phyloP scores from a whole-genome alignment of 2,888 invertebrate genomes.

The Eristalinus sepulchralis region DNA sequence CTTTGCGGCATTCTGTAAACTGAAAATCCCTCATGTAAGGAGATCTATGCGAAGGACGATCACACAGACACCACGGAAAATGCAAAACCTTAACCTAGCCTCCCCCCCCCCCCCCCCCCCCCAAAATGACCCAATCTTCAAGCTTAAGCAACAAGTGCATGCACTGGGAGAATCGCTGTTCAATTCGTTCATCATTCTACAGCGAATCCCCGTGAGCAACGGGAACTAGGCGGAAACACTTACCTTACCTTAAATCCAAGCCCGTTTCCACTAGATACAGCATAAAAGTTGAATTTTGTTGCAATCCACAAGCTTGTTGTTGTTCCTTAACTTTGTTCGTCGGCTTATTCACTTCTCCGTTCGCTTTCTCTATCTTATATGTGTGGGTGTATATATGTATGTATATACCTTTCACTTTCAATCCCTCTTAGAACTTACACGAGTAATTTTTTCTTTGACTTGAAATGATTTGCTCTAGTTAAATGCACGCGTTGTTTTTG shows the following conservation, averaged over 20 bases:
- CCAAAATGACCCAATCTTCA: no score
- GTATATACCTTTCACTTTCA: not conserved
- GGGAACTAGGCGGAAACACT: not conserved
- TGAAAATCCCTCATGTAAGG: no score
- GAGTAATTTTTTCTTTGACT: not conserved
- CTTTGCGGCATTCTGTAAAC: no score
- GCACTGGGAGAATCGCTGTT: not conserved
- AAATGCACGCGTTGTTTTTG: conserved; percentile 51
- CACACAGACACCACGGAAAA: no score
- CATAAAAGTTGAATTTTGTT: conserved; percentile 59
- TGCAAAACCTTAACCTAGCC: no score
- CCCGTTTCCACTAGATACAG: conserved; percentile 70
- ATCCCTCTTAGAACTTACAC: not conserved
- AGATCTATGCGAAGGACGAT: no score
- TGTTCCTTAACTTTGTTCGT: not conserved
- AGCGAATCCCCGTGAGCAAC: not conserved
- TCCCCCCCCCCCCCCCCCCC: no score
- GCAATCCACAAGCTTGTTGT: not conserved
- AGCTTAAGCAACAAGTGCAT: no score
- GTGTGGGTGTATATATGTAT: not conserved
- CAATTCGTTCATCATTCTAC: not conserved
- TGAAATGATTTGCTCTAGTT: conserved; percentile 8
- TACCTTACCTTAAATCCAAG: conserved; percentile 65
- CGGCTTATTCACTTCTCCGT: not conserved
- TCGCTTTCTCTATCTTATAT: not conserved